Evolutionary conservation across 2,797 vertebrate species (phyloP).

Genomic region (Pseudomugil gertrudae): DNA sequence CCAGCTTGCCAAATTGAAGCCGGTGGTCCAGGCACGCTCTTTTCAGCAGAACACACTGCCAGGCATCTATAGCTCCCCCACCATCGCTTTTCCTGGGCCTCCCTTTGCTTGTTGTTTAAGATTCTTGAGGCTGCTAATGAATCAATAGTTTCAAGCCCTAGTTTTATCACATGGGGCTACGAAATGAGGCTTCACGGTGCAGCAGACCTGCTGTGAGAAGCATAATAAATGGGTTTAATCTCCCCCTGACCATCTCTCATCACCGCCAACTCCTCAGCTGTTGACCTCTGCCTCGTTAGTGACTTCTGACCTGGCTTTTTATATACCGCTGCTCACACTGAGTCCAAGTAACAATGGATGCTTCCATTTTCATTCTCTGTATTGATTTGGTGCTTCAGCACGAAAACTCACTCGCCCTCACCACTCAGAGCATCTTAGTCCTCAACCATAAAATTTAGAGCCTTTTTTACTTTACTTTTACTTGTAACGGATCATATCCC

Average conservation of each 20-base stretch:
- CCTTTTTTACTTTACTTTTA: slow-evolving; percentile 24
- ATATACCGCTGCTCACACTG: slow-evolving; percentile 41
- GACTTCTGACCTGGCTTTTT: slow-evolving; percentile 74
- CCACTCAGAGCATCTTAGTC: slow-evolving; percentile 18
- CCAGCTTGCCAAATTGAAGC: slow-evolving; percentile 64
- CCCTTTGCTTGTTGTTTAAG: slow-evolving; percentile 23
- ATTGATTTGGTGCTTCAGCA: slow-evolving; percentile 59
- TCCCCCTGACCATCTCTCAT: slow-evolving; percentile 30
- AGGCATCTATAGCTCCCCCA: slow-evolving; percentile 33
- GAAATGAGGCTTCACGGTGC: slow-evolving; percentile 20
- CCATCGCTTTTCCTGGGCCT: background rate
- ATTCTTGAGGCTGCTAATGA: slow-evolving; percentile 28
- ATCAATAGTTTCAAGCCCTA: slow-evolving; percentile 26
- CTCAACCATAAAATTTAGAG: slow-evolving; percentile 31
- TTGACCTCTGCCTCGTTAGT: slow-evolving; percentile 73
- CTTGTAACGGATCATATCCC: slow-evolving; percentile 30
- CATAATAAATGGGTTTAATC: slow-evolving; percentile 61
- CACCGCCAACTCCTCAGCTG: slow-evolving; percentile 72
- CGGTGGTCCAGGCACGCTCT: slow-evolving; percentile 52
- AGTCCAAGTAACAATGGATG: slow-evolving; percentile 59
- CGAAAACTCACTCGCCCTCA: slow-evolving; percentile 44
- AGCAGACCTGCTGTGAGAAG: slow-evolving; percentile 36
- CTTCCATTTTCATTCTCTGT: slow-evolving; percentile 51
- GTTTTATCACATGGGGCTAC: slow-evolving; percentile 13
- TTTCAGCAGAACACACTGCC: slow-evolving; percentile 35